phyloP scores from a whole-genome alignment of 2,888 invertebrate species.

The Linyphia triangularis region DNA sequence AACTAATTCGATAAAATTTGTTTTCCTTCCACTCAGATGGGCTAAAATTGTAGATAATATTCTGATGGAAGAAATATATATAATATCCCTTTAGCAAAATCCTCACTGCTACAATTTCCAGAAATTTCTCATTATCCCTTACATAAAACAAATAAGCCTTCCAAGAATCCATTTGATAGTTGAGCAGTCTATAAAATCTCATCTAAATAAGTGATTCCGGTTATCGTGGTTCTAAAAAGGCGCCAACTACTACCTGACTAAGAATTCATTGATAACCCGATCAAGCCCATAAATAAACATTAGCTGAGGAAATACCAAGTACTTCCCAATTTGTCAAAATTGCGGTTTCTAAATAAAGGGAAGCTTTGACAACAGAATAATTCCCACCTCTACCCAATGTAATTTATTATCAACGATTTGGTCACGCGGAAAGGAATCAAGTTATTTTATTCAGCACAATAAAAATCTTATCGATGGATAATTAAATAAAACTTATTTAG shows the following conservation, averaged over 20 bases:
- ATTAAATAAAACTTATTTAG: too few species aligned
- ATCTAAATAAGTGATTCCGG: conserved; percentile 37
- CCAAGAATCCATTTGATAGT: background rate
- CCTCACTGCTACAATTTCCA: too few species aligned
- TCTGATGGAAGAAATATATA: too few species aligned
- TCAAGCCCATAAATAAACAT: conserved; percentile 70
- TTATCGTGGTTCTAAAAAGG: conserved; percentile 9
- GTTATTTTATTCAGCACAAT: background rate
- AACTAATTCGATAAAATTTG: too few species aligned
- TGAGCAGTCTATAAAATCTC: background rate
- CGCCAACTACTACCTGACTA: background rate
- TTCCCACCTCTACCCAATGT: conserved; percentile 40
- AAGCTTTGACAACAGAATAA: conserved; percentile 60
- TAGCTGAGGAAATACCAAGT: conserved; percentile 49
- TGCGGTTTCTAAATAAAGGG: conserved; percentile 63
- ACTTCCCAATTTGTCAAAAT: conserved; percentile 62
- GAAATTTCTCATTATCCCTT: too few species aligned
- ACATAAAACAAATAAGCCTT: too few species aligned
- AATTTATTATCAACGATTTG: conserved; percentile 36
- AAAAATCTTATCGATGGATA: too few species aligned
- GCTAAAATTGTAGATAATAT: too few species aligned
- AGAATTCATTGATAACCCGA: conserved; percentile 69
- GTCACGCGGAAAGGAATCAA: conserved; percentile 37
- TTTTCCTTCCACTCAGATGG: too few species aligned
- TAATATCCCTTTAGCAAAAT: too few species aligned